A percentile compares a stretch with the other conserved stretches of the same genome.
These are phyloP conservation scores for Dryas iulia DNA, from an alignment of 1,140 invertebrate species.

Conservation along the genomic window DNA sequence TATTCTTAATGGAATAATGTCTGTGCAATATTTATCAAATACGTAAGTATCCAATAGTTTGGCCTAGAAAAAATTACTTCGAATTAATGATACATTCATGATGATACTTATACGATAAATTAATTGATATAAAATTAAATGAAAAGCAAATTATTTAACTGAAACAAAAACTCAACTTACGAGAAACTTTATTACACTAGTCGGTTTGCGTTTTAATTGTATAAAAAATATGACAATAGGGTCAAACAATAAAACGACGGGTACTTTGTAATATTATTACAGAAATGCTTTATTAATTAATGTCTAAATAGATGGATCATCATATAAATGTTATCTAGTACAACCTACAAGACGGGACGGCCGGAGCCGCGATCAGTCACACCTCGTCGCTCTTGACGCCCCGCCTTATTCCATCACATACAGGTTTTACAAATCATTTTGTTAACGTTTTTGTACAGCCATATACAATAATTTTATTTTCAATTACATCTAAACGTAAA, in stretches of 20 bases:
- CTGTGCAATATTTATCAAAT: conserved; percentile 5
- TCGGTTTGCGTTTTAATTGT: background rate
- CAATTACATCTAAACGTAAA: conserved; percentile 80
- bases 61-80: background rate
- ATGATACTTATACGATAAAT: conserved; percentile 1
- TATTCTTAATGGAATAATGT: conserved; percentile 5
- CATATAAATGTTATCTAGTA: conserved; percentile 81
- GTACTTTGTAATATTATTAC: conserved; percentile 80
- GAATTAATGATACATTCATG: background rate
- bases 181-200: background rate
- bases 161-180: background rate
- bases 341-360: conserved; percentile 77
- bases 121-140: background rate
- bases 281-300: conserved; percentile 82
- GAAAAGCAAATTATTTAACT: background rate
- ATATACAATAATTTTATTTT: conserved; percentile 81
- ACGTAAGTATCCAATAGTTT: conserved; percentile 1
- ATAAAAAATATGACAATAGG: background rate
- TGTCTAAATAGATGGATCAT: conserved; percentile 81
- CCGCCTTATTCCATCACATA: conserved; percentile 74
- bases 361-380: conserved; percentile 53
- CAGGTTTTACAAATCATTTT: conserved; percentile 78
- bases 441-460: conserved; percentile 81
- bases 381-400: conserved; percentile 60
- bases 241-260: conserved; percentile 57